These are phyloP conservation scores for Cuniculus paca DNA, from an alignment of 2,797 vertebrate species.

Conservation along the genomic window DNA sequence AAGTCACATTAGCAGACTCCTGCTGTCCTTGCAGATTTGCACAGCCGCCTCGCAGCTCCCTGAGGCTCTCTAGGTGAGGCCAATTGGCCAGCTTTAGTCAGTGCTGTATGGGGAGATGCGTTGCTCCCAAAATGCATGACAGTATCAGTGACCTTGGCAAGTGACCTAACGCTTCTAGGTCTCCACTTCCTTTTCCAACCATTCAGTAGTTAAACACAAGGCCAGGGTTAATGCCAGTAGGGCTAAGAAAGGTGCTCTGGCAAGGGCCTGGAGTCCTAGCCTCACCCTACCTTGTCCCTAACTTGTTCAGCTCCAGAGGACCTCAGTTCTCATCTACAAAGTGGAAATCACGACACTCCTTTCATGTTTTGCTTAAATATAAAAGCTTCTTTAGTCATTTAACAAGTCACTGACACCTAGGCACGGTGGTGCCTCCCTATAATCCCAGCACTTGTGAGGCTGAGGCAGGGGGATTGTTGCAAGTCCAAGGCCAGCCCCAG, in stretches of 20 bases:
- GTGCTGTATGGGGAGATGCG: not conserved
- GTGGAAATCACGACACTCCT: not conserved
- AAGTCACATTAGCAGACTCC: not conserved
- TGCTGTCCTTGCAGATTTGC: not conserved
- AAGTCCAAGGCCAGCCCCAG: not conserved
- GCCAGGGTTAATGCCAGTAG: not conserved
- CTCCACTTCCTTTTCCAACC: not conserved
- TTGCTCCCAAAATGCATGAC: not conserved
- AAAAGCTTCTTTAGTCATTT: not conserved
- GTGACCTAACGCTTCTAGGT: not conserved
- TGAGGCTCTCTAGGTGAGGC: not conserved
- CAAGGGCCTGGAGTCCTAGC: not conserved
- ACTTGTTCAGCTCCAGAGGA: not conserved
- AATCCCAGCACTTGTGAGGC: not conserved
- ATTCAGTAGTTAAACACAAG: not conserved
- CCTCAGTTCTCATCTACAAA: not conserved
- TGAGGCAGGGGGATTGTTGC: not conserved
- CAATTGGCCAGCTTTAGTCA: not conserved
- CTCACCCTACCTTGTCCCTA: not conserved
- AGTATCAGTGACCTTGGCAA: not conserved
- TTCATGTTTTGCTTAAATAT: not conserved
- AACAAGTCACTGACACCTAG: not conserved
- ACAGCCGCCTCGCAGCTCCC: not conserved
- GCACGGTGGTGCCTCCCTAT: not conserved
- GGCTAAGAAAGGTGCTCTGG: not conserved